Percentiles rank a stretch among this genome's conserved stretches.
These are phyloP conservation scores for Cantharis rufa DNA, from an alignment of 2,888 invertebrate species.

Conservation along the genomic window DNA sequence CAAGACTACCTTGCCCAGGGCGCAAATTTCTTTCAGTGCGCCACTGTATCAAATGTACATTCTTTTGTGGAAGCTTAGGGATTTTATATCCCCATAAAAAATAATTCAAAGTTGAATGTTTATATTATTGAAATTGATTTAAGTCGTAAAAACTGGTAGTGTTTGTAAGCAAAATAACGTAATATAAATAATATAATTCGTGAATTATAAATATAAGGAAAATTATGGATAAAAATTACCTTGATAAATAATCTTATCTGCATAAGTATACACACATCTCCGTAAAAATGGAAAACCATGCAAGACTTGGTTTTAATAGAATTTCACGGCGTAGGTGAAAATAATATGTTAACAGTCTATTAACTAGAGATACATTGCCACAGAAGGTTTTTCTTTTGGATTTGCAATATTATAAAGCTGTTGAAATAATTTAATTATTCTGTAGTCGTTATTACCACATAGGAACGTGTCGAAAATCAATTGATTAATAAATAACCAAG, in stretches of 20 bases:
- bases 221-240: neutral
- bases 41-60: neutral
- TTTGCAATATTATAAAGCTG: neutral
- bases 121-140: too few relatives aligned
- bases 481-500: neutral
- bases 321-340: neutral
- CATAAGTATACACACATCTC: neutral
- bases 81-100: neutral
- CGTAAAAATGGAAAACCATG: neutral
- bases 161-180: neutral
- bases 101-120: neutral
- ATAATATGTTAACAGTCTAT: neutral
- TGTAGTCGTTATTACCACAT: neutral
- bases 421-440: neutral
- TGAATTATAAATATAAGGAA: neutral
- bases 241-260: too few relatives aligned
- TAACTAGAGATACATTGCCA: neutral
- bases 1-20: neutral
- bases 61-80: neutral
- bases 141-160: too few relatives aligned
- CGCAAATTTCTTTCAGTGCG: neutral
- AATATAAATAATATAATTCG: neutral
- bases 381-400: neutral
- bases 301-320: neutral
- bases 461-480: neutral